Base-by-base conservation (phyloP, 2,888 invertebrate genomes). In the Pterostichus niger region DNA sequence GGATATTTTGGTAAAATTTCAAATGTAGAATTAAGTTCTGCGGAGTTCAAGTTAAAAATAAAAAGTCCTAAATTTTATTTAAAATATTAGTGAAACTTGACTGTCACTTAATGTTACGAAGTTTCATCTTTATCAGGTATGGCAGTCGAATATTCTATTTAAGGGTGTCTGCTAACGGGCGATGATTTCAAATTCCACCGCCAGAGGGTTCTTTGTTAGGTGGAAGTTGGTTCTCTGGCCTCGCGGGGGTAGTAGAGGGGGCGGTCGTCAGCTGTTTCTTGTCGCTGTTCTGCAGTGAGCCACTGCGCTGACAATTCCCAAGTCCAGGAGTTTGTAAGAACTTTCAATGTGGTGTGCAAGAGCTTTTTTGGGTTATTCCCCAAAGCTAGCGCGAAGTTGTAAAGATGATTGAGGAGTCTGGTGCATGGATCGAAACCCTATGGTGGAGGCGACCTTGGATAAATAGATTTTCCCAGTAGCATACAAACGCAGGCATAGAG, bases 391-490 rank as follows among this genome's bases (percentile, higher is more conserved):
- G n/a, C n/a, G 6, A 13, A 64, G 64, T 35, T 0, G 33, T 35
- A n/a, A 6, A 6, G 13, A n/a, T 6, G 2, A 11, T n/a, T 64
- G 35, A 11, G n/a, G 35, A 56, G 1, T 54, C 56, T n/a, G 15
- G 9, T n/a, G 31, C 64, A n/a, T 61, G 46, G 78, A 79, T 79
- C 78, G 78, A 79, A 79, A 61, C 59, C 78, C 44, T 46, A 61
- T 40, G 13, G 56, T 56, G 56, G 56, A 64, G n/a, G 17, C 61
- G 78, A 79, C 78, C 78, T 79, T 79, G 78, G 78, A n/a, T 46
- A 79, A 44, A 79, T 79, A 79, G 78, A 79, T 79, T 79, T 79
- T 79, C 78, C 64, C 78, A 79, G 61, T 79, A 79, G 78, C 59
- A 78, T 59, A 78, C 59, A 59, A 78, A 78, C 78, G 78, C 78